Conservation (phyloP, 2,888 invertebrate genomes). For the Ametastegia equiseti region DNA sequence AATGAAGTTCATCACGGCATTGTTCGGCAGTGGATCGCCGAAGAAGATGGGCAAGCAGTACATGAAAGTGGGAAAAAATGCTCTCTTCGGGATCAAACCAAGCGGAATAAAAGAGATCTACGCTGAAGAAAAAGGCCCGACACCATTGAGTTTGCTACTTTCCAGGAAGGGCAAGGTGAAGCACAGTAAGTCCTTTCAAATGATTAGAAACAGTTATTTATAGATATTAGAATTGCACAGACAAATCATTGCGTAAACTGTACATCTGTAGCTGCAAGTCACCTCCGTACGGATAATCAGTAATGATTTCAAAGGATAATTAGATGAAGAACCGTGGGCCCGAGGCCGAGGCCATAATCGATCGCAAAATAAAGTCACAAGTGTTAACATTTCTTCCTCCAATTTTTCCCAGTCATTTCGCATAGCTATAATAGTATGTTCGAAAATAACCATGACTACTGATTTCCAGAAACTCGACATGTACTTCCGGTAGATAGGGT, state of each 20-base stretch:
- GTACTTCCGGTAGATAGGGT: not conserved
- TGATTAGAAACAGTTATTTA: not conserved
- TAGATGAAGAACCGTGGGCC: not conserved
- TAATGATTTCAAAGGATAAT: not conserved
- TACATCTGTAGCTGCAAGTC: not conserved
- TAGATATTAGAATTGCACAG: not conserved
- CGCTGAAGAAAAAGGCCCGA: conserved; percentile 73
- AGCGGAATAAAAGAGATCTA: conserved; percentile 66
- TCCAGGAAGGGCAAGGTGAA: conserved; percentile 87
- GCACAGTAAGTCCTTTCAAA: conserved; percentile 82
- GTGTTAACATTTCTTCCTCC: not conserved
- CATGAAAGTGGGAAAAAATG: conserved; percentile 85
- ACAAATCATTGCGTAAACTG: not conserved
- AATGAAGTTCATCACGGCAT: conserved; percentile 72
- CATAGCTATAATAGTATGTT: not conserved
- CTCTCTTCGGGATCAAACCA: conserved; percentile 83
- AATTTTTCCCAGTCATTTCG: not conserved
- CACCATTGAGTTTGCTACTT: conserved; percentile 88
- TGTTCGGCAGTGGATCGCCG: conserved; percentile 72
- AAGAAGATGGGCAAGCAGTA: conserved; percentile 87
- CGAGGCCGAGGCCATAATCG: not conserved
- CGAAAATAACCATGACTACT: not conserved
- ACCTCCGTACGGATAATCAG: too few species aligned
- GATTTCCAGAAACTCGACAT: not conserved
- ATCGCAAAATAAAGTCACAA: not conserved